Evolutionary conservation across 2,797 vertebrate species (phyloP).

Genomic region (Ptychadena robeensis): DNA sequence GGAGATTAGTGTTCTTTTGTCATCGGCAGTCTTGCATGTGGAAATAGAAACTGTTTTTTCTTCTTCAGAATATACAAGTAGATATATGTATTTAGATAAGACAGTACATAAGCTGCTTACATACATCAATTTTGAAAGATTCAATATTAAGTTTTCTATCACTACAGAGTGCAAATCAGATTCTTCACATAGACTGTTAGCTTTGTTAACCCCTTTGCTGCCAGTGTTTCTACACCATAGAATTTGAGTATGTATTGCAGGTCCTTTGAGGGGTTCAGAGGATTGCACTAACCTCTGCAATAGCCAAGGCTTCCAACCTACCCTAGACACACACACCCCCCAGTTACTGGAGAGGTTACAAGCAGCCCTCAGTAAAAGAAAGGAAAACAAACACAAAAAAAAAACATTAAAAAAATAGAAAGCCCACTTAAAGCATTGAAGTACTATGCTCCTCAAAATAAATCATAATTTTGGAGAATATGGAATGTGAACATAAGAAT

Average conservation of each 20-base stretch:
- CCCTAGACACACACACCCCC: slow-evolving; percentile 62
- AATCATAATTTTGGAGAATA: slow-evolving; percentile 86
- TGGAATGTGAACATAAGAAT: slow-evolving; percentile 94
- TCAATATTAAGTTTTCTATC: slow-evolving; percentile 90
- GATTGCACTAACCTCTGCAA: slow-evolving; percentile 27
- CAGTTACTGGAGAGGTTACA: slow-evolving; percentile 65
- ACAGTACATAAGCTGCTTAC: slow-evolving; percentile 93
- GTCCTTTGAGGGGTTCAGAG: slow-evolving; percentile 35
- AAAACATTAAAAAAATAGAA: slow-evolving; percentile 63
- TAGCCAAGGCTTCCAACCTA: slow-evolving; percentile 57
- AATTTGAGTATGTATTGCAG: slow-evolving; percentile 49
- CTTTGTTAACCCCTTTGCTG: slow-evolving; percentile 69
- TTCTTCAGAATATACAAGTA: slow-evolving; percentile 90
- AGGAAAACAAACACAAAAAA: slow-evolving; percentile 58
- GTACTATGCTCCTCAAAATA: slow-evolving; percentile 84
- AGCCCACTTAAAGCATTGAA: slow-evolving; percentile 83
- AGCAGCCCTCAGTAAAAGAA: slow-evolving; percentile 74
- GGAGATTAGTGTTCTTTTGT: slow-evolving; percentile 96
- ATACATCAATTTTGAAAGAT: slow-evolving; percentile 89
- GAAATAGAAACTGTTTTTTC: slow-evolving; percentile 84
- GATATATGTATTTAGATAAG: slow-evolving; percentile 92
- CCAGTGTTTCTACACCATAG: slow-evolving; percentile 37
- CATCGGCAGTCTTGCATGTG: slow-evolving; percentile 89
- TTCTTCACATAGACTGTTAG: slow-evolving; percentile 89
- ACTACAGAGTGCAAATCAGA: slow-evolving; percentile 98